These are phyloP conservation scores for Deilephila porcellus DNA, from an alignment of 2,888 invertebrate species.

Conservation along the genomic window DNA sequence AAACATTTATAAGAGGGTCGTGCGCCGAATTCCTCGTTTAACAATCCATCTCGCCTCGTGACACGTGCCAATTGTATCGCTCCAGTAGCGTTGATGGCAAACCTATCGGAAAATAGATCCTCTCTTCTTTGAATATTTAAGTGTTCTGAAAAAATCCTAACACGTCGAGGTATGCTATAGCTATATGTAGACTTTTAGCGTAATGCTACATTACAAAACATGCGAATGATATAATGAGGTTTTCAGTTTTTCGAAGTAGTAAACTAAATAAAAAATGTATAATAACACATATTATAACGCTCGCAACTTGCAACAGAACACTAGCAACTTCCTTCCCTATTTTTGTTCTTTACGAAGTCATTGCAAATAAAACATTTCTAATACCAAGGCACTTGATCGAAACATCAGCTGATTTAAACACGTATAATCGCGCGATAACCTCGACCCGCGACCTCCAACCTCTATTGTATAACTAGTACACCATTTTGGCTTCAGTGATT, in stretches of 20 bases:
- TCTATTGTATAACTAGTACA: constrained; percentile 2
- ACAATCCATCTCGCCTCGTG: constrained; percentile 1
- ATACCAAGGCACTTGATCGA: neutral
- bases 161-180: too few relatives aligned
- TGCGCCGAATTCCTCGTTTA: constrained; percentile 14
- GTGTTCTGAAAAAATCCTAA: neutral
- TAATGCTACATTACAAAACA: too few relatives aligned
- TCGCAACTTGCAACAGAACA: too few relatives aligned
- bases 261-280: too few relatives aligned
- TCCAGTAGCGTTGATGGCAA: neutral
- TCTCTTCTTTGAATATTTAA: neutral
- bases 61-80: neutral
- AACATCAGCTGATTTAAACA: neutral
- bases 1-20: constrained; percentile 16
- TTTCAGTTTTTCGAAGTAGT: too few relatives aligned
- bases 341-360: neutral
- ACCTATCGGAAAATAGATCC: neutral
- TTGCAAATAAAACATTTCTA: neutral
- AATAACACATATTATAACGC: too few relatives aligned
- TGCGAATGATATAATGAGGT: too few relatives aligned
- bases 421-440: neutral
- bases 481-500: constrained; percentile 3
- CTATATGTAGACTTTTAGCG: too few relatives aligned
- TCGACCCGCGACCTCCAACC: neutral
- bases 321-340: too few relatives aligned